Conservation (phyloP, 2,888 invertebrate genomes). For the Pecten maximus region DNA sequence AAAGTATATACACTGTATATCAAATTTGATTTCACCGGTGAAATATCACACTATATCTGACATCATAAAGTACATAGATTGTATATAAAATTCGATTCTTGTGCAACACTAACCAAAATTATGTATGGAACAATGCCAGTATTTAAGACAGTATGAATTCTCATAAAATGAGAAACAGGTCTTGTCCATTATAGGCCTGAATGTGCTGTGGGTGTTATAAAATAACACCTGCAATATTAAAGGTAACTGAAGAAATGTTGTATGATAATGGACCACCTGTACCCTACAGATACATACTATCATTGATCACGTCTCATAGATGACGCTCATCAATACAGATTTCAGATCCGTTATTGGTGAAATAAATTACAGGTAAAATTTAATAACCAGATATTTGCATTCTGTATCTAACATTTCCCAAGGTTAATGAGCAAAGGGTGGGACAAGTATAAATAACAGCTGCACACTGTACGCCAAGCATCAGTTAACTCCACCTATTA, state of each 20-base stretch:
- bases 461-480: neutral
- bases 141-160: too few species aligned
- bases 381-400: neutral
- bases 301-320: neutral
- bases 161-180: too few species aligned
- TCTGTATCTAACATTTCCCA: neutral
- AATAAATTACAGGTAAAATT: slow-evolving; percentile 23
- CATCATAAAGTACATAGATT: too few species aligned
- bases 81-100: too few species aligned
- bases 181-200: too few species aligned
- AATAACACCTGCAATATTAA: too few species aligned
- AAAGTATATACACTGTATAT: too few species aligned
- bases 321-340: neutral
- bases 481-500: neutral
- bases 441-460: neutral
- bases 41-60: too few species aligned
- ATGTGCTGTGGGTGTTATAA: too few species aligned
- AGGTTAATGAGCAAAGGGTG: neutral
- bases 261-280: neutral
- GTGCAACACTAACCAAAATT: too few species aligned
- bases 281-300: neutral
- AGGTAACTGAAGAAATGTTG: neutral
- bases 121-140: too few species aligned
- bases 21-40: neutral
- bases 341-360: slow-evolving; percentile 32